Conservation (phyloP, 2,797 vertebrate species). For the Cuniculus paca region DNA sequence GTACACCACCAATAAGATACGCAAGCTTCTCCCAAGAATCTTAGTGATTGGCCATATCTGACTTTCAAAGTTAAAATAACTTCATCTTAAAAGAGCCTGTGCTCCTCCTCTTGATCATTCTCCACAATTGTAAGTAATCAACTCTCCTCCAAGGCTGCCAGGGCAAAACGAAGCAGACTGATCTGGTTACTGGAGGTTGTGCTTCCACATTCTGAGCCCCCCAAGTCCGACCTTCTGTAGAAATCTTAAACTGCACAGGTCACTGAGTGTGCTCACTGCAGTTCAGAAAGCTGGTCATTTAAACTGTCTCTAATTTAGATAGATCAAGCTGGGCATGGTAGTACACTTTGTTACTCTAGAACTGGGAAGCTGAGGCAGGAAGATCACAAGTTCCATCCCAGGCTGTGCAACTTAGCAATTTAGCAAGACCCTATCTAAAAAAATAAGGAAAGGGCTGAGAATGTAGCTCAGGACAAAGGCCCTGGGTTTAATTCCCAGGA, state of each 20-base stretch:
- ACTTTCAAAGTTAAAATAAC: too few species aligned
- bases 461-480: not conserved
- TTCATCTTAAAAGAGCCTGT: not conserved
- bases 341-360: not conserved
- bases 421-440: not conserved
- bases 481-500: not conserved
- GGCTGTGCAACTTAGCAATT: not conserved
- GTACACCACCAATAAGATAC: too few species aligned
- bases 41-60: too few species aligned
- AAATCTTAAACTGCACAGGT: not conserved
- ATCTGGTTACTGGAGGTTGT: not conserved
- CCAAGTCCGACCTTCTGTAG: slow-evolving; percentile 63
- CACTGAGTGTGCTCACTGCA: slow-evolving; percentile 56
- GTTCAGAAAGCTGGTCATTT: not conserved
- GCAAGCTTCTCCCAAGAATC: too few species aligned
- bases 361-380: not conserved
- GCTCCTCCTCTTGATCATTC: not conserved
- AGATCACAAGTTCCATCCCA: not conserved
- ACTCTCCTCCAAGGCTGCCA: slow-evolving; percentile 24
- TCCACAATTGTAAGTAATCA: slow-evolving; percentile 24
- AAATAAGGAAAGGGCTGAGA: not conserved
- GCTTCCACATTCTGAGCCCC: slow-evolving; percentile 65
- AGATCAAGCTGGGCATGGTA: not conserved
- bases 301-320: not conserved
- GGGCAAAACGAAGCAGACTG: not conserved